A percentile compares a stretch with the other conserved stretches of the same genome.
Conservation (phyloP, 2,797 vertebrate species). For the Acipenser ruthenus region DNA sequence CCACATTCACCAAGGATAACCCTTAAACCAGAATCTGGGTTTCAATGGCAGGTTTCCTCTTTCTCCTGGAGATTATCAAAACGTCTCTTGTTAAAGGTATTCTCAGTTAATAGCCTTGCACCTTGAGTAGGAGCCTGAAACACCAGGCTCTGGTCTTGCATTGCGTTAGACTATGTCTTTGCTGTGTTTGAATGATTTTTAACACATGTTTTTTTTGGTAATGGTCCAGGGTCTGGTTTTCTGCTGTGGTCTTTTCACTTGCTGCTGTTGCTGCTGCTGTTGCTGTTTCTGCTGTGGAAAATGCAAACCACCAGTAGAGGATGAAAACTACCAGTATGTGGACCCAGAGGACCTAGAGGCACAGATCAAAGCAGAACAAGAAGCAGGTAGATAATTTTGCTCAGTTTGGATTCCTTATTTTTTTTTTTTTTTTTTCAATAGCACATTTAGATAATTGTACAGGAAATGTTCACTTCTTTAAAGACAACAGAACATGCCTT, state of each 20-base stretch:
- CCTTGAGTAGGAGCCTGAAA: no score
- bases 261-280: constrained; percentile 86
- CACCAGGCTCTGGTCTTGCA: no score
- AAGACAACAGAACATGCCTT: not conserved
- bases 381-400: constrained; percentile 38
- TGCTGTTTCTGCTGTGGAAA: constrained; percentile 83
- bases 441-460: no score
- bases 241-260: constrained; percentile 67
- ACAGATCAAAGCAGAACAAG: constrained; percentile 65
- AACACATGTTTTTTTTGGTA: not conserved
- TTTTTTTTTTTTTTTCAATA: no score
- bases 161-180: not conserved
- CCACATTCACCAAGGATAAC: no score
- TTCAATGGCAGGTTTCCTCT: no score
- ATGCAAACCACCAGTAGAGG: constrained; percentile 69
- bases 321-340: constrained; percentile 63
- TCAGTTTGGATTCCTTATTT: not conserved
- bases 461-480: no score
- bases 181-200: constrained; percentile 2
- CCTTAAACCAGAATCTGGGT: no score
- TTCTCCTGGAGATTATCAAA: no score
- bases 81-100: no score
- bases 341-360: constrained; percentile 78
- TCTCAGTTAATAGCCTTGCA: no score
- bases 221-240: constrained; percentile 58